phyloP scores from a whole-genome alignment of 2,797 vertebrate genomes.

The Botia almorhae region DNA sequence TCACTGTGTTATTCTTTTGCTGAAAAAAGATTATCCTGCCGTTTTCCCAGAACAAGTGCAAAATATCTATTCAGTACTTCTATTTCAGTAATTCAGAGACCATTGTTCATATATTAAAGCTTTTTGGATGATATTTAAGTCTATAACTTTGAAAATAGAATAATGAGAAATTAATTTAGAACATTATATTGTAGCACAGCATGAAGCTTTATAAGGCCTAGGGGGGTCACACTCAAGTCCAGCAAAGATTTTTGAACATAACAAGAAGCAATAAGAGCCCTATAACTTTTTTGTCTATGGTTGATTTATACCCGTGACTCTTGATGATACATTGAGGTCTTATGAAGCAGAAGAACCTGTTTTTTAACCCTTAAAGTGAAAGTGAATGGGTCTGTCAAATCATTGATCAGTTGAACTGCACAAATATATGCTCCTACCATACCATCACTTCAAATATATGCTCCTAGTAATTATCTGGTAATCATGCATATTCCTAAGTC shows the following conservation, averaged over 20 bases:
- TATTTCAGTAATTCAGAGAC: slow-evolving; percentile 2
- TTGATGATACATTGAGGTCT: no score
- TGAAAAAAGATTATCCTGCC: not conserved
- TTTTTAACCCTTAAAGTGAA: no score
- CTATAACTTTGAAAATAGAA: slow-evolving; percentile 20
- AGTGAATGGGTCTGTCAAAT: no score
- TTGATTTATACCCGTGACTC: no score
- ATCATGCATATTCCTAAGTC: slow-evolving; percentile 5
- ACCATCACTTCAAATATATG: not conserved
- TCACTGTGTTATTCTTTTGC: slow-evolving; percentile 1
- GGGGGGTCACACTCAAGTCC: not conserved
- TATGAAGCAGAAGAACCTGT: not conserved
- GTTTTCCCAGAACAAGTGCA: slow-evolving; percentile 9
- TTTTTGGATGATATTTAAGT: slow-evolving; percentile 8
- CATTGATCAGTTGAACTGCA: no score
- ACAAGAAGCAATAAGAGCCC: no score
- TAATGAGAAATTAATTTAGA: slow-evolving; percentile 24
- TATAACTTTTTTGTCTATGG: not conserved
- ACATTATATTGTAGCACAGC: not conserved
- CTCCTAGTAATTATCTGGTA: not conserved
- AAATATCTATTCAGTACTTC: not conserved
- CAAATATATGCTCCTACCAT: not conserved
- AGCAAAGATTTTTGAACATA: not conserved
- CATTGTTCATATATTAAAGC: slow-evolving; percentile 12
- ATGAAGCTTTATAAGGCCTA: not conserved